Base-by-base conservation (phyloP, 2,888 invertebrate species). In the Exocentrus adspersus region DNA sequence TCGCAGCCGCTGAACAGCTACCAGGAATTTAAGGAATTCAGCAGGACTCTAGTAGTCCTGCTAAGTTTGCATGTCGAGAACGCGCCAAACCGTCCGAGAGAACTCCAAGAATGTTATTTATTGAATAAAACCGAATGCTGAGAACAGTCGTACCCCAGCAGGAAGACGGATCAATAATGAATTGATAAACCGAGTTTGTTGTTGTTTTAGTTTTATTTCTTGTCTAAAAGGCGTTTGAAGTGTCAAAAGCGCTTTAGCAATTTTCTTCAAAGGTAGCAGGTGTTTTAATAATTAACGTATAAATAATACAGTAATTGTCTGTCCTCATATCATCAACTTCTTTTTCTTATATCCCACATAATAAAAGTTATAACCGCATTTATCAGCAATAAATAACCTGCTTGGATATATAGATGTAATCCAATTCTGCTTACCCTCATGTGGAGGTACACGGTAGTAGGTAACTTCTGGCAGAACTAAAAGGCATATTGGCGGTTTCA, bases 11-110 rank as follows among this genome's bases (percentile, higher is more conserved):
- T 5, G 28, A 48, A 68, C 65, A 59, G 53, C 62, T 51, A 48
- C 54, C 32, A 20, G 61, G 66, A 69, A 69, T 67, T 52, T 41
- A 12, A 16, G 69, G 69, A 60, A 69, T 69, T 51, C 56, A 45
- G 59, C 62, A 69, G 69, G 69, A 69, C 69, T 61, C 62, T 61
- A 59, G 60, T 66, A 60, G 69, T 67, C 66, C 69, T 62, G 66
- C 56, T 53, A 60, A 61, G 60, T 66, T 65, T 60, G 48, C 62
- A 67, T 66, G 62, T 69, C 60, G 20, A 59, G 64, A 69, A 64
- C 64, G 64, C 58, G 62, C 48, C 46, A 41, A 48, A 48, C 16
- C 54, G 63, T 32, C 41, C 54, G 12, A 28, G 16, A 21, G 43
- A 43, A 24, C 43, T 54, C 14, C 10, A 28, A 43, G 54, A 54